A percentile compares a stretch with the other conserved stretches of the same genome.
phyloP scores from a whole-genome alignment of 2,113 vertebrate species.

The Tapirus terrestris region DNA sequence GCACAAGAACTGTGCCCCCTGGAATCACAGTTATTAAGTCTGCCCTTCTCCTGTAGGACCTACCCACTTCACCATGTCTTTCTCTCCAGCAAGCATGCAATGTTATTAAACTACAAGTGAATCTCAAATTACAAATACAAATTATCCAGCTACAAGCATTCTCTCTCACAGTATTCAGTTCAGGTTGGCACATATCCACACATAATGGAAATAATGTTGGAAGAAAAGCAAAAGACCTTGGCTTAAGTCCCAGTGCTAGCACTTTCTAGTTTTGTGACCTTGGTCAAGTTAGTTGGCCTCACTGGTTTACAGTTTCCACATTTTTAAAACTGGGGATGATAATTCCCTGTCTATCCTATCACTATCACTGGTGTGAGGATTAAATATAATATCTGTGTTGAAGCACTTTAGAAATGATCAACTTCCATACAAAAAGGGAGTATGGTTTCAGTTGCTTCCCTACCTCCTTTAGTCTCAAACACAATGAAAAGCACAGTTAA shows the following conservation, averaged over 20 bases:
- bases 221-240: conserved; percentile 58
- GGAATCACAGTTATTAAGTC: conserved; percentile 21
- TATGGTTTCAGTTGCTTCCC: not conserved
- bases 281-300: conserved; percentile 33
- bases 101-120: conserved; percentile 59
- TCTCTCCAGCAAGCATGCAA: conserved; percentile 1
- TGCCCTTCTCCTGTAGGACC: not conserved
- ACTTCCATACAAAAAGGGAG: not conserved
- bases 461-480: not conserved
- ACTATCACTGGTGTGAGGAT: not conserved
- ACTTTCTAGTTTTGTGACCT: conserved; percentile 56
- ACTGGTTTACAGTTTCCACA: not conserved
- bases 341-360: not conserved
- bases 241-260: not conserved
- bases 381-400: not conserved
- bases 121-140: conserved; percentile 65
- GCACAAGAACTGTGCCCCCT: not conserved
- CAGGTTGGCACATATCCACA: conserved; percentile 50
- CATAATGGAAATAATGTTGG: conserved; percentile 42
- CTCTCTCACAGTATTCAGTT: conserved; percentile 34
- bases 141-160: conserved; percentile 43
- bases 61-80: not conserved
- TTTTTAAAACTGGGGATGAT: not conserved
- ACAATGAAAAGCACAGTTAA: not conserved
- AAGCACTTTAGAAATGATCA: not conserved